Conservation (phyloP, 2,797 vertebrate species). For the Taeniopygia guttata region DNA sequence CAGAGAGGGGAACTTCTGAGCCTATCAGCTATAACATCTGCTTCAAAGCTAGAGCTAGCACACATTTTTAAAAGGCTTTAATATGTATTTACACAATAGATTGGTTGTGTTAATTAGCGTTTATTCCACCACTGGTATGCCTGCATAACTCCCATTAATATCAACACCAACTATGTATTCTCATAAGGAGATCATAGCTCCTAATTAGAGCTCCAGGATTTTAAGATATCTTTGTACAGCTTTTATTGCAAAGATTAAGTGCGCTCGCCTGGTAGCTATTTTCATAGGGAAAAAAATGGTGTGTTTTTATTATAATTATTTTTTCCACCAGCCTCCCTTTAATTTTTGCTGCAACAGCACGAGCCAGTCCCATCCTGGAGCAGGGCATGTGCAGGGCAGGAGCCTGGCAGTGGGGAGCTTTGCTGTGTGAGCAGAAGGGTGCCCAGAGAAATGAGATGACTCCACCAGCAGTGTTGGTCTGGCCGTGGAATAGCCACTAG, state of each 20-base stretch:
- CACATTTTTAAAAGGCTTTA: background rate
- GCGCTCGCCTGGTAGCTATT: background rate
- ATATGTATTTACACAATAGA: conserved; percentile 22
- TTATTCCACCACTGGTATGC: background rate
- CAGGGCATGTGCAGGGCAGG: background rate
- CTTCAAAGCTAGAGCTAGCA: background rate
- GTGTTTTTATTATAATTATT: background rate
- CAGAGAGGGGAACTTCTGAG: conserved; percentile 1
- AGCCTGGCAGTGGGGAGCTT: background rate
- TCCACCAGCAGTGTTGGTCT: accelerated
- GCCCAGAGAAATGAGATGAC: background rate
- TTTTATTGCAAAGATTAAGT: background rate
- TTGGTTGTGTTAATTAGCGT: conserved; percentile 33
- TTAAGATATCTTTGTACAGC: background rate
- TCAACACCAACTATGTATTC: background rate
- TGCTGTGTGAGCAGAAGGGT: background rate
- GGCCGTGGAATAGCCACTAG: accelerated
- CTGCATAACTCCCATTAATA: conserved; percentile 5
- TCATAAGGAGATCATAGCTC: background rate
- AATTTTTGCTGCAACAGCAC: background rate
- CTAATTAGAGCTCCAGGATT: background rate
- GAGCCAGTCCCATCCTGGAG: background rate
- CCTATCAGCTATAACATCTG: background rate
- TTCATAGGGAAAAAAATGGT: background rate
- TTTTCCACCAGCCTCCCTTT: background rate